Evolutionary conservation across 2,888 invertebrate species (phyloP), one percentile per base, ranked within the genome.

Genomic region (Gymnoscelis rufifasciata): DNA sequence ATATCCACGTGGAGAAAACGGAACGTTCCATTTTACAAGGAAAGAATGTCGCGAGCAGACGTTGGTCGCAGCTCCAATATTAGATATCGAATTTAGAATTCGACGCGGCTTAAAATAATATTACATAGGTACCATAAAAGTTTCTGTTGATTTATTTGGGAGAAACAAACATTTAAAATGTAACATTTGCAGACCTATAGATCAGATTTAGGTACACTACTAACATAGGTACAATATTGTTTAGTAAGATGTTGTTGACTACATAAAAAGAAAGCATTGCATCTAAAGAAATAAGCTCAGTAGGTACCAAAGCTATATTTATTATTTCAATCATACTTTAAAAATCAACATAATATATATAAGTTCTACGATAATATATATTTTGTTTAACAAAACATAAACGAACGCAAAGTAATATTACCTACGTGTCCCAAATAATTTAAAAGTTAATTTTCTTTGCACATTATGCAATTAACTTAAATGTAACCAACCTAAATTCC

Each of bases 1-100:
- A 81, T 82, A 67, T 77, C 83, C 88, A 88, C 88, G 88, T 88
- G 88, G 83, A 79, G 78, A 78, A 77, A 80, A 80, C 72, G 74
- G 64, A 71, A 67, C 74, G 81, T 71, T 79, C 78, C 79, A 81
- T 82, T 19, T 80, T 83, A 82, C 79, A 79, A 72, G 71, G 62
- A 68, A 60, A 68, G 56, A 74, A 75, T 70, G 71, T 68, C 62
- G 71, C 62, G 69, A 66, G 60, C 69, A 42, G 50, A 50, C 50
- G 49, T 50, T 19, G 68, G 71, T 66, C 73, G 67, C n/a, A 67
- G 35, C 61, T 61, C 60, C 60, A 65, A 67, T 72, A 74, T 73
- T 71, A 58, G 59, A 64, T 68, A 75, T 77, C 75, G 66, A 74
- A 76, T 71, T 63, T 59, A 57, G 68, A n/a, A n/a, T n/a, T 59